Percentiles rank a stretch among this genome's conserved stretches.
These are phyloP conservation scores for Aplodontia rufa DNA, from an alignment of 2,113 vertebrate species.

Conservation along the genomic window DNA sequence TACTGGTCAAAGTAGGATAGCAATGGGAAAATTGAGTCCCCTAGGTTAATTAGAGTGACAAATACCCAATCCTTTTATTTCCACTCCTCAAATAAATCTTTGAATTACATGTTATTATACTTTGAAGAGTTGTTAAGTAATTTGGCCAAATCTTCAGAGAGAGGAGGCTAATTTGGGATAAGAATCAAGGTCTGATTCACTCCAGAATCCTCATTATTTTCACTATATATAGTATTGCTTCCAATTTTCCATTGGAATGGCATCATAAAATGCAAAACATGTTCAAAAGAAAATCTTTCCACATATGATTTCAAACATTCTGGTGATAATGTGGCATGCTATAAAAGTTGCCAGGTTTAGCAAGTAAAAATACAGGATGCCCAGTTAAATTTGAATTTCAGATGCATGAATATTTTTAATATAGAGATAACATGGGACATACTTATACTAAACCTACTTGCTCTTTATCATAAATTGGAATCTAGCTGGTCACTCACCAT, in stretches of 20 bases:
- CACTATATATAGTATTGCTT: background rate
- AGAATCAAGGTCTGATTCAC: constrained; percentile 23
- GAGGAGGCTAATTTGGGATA: background rate
- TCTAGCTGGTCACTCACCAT: background rate
- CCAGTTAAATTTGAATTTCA: constrained; percentile 7
- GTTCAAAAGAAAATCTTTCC: constrained; percentile 6
- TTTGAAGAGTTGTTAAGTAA: constrained; percentile 13
- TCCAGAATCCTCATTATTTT: constrained; percentile 1
- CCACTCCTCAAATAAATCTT: background rate
- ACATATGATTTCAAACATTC: background rate
- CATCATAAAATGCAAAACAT: background rate
- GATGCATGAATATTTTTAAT: background rate
- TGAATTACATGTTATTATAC: background rate
- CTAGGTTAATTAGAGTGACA: too few species aligned
- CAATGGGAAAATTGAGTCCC: background rate
- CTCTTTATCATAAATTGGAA: background rate
- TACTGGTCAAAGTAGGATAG: background rate
- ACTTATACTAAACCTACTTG: background rate
- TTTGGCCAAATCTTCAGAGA: background rate
- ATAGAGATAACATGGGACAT: background rate
- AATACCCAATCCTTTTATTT: background rate
- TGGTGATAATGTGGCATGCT: background rate
- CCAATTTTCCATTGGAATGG: background rate
- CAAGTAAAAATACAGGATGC: constrained; percentile 6
- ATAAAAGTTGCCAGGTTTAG: background rate